Evolutionary conservation across 2,797 vertebrate genomes (phyloP), one percentile per base, ranked within the genome.

Genomic region (Gymnodraco acuticeps): DNA sequence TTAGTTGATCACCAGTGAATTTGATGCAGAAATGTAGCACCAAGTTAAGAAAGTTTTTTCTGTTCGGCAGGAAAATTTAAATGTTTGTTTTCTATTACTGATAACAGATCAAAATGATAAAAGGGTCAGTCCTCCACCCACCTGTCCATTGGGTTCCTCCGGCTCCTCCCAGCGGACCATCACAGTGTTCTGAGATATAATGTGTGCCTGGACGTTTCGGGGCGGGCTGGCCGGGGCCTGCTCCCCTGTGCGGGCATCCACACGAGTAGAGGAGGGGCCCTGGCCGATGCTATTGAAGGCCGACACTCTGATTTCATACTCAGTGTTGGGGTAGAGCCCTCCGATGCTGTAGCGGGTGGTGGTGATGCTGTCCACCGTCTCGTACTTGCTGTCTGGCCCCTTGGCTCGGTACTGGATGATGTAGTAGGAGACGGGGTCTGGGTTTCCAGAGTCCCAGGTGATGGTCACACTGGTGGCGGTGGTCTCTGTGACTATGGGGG

Each of bases 321-420:
- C 97, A 0, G 98, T 99, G 91, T 99, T 99, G 87, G 98, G 98
- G 94, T 98, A 99, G 70, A 99, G 95, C 1, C 98, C 98, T 0
- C 98, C 98, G 0, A 99, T 99, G 92, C 98, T 99, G 95, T 99
- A 99, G 70, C 98, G 97, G 0, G 98, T 99, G 75, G 98, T 99
- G 81, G 98, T 99, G 93, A 99, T 98, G 91, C 97, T 96, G 80
- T 99, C 98, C 47, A 98, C 97, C 9, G 97, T 97, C 94, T 99
- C 98, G 8, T 96, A 99, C 0, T 98, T 98, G 69, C 97, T 98
- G 0, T 99, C 97, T 0, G 98, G 97, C 64, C 96, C 97, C 90
- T 99, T 99, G 55, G 97, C 98, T 43, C 97, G 96, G 87, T 99
- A 99, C 63, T 99, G 98, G 59, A 99, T 99, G 82, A 99, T 97